A percentile compares a stretch with the other conserved stretches of the same genome.
Evolutionary conservation across 1,140 invertebrate species (phyloP).

Genomic region (Pogonus chalceus): DNA sequence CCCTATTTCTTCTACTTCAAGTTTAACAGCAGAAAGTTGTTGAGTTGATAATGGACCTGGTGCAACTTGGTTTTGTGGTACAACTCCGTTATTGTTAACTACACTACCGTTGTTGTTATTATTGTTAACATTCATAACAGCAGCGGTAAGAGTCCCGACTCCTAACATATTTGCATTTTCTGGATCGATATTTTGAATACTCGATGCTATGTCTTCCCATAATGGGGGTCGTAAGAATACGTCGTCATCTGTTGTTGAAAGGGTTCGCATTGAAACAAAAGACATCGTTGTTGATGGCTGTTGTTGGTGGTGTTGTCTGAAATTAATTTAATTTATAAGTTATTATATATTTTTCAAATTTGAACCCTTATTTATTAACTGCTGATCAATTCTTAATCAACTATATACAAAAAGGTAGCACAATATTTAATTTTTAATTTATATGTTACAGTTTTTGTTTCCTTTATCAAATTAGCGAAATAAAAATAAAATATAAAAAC

Average conservation of each 20-base stretch:
- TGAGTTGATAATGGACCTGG: not conserved
- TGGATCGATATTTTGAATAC: constrained; percentile 77
- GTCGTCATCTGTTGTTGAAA: constrained; percentile 50
- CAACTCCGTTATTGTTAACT: too few relatives aligned
- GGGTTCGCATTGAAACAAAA: constrained; percentile 42
- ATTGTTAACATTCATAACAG: not conserved
- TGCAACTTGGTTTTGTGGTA: too few relatives aligned
- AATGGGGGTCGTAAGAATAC: constrained; percentile 70
- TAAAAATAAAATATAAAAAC: too few relatives aligned
- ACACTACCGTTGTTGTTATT: constrained; percentile 3
- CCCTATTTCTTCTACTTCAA: constrained; percentile 54
- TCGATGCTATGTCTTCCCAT: constrained; percentile 83
- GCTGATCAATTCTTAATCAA: too few relatives aligned
- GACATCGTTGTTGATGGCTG: constrained; percentile 33
- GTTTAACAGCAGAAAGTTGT: constrained; percentile 47
- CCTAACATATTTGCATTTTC: constrained; percentile 81
- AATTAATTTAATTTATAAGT: not conserved
- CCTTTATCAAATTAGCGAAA: too few relatives aligned
- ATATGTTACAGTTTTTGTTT: too few relatives aligned
- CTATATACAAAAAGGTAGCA: too few relatives aligned
- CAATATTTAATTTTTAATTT: too few relatives aligned
- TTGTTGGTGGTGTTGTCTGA: constrained; percentile 18
- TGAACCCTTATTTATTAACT: too few relatives aligned
- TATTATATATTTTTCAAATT: not conserved
- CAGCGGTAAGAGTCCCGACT: constrained; percentile 30